phyloP scores from a whole-genome alignment of 2,797 vertebrate species.

The Schizothorax lantsangensis region DNA sequence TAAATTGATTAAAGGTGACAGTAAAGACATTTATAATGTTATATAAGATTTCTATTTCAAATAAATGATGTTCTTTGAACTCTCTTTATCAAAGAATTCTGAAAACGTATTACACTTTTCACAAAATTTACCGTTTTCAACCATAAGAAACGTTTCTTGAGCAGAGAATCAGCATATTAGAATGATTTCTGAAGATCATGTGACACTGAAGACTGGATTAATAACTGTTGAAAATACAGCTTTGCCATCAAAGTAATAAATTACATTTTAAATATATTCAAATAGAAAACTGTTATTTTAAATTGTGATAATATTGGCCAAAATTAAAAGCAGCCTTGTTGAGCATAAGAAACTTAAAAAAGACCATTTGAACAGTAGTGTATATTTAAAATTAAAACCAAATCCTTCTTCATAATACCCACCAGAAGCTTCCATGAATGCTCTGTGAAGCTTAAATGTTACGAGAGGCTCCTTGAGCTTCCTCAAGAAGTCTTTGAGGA shows the following conservation, averaged over 20 bases:
- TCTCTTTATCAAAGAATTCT: background rate
- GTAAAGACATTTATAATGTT: background rate
- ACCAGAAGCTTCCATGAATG: constrained; percentile 82
- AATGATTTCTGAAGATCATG: background rate
- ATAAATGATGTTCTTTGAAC: background rate
- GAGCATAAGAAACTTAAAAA: background rate
- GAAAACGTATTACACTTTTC: background rate
- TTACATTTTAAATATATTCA: background rate
- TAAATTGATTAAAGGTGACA: background rate
- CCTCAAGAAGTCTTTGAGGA: constrained; percentile 88
- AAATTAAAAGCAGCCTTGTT: background rate
- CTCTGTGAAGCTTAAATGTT: constrained; percentile 79
- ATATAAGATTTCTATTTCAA: too few species aligned
- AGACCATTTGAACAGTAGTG: background rate
- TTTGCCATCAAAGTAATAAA: background rate
- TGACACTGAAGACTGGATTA: background rate
- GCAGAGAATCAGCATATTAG: background rate
- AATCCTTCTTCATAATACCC: background rate
- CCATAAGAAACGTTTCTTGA: background rate
- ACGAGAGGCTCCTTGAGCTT: constrained; percentile 84
- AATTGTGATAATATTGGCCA: background rate
- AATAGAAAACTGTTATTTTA: background rate
- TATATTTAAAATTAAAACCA: background rate
- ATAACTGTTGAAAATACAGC: background rate
- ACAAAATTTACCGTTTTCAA: background rate